Evolutionary conservation across 1,140 invertebrate species (phyloP), one percentile per base, ranked within the genome.

Genomic region (Mycetomoellerius zeteki): DNA sequence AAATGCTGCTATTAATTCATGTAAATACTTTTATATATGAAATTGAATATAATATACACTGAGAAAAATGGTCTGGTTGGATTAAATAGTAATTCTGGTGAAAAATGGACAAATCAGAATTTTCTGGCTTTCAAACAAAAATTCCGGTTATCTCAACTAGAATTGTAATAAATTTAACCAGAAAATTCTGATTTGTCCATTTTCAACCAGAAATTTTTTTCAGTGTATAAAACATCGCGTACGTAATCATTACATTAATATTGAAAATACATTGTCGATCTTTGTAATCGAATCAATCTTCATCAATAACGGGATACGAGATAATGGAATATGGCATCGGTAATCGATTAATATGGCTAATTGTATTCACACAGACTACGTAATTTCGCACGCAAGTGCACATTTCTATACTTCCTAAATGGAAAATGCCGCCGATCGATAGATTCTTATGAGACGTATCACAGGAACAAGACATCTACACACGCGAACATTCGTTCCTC

Each of bases 291-390:
- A 24, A 84, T 60, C 7, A 73, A 19, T 14, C 24, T 33, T 24
- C 37, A n/a, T 27, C 27, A 19, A 10, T 30, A 58, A 73, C n/a
- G n/a, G 14, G 12, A 52, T 56, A 47, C 30, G 33, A 75, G 54
- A 75, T 50, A 69, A 67, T 6, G 65, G 65, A 67, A 65, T 65
- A 65, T 5, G 10, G 6, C 4, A 84, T 75, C 69, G 80, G 33
- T 62, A 75, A 60, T 73, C 69, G 69, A 84, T 84, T 50, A 30
- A 84, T 50, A 84, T 14, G 27, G 54, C 19, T 82, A 84, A 73
- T 75, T 84, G 37, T 75, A 54, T 75, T 71, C 27, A 73, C 37
- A 60, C 2, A n/a, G 54, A 37, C n/a, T 24, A 24, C 1, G 54
- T 60, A 58, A 84, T 84, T 75, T 69, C 52, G 1, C n/a, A 30